Percentiles rank a stretch among this genome's conserved stretches.
These are phyloP conservation scores for Eupithecia dodoneata DNA, from an alignment of 2,888 invertebrate species.

Conservation along the genomic window DNA sequence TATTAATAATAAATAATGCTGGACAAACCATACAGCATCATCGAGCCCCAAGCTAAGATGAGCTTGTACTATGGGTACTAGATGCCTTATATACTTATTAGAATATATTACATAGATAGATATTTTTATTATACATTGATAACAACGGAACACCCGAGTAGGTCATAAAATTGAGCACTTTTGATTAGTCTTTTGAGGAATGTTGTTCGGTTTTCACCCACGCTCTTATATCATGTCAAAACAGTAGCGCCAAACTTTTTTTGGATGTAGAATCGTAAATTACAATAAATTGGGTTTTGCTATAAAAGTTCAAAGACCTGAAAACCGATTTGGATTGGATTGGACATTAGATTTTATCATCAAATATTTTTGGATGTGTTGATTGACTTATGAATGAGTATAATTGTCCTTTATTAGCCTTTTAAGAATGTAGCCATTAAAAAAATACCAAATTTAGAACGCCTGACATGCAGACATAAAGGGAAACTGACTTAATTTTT, in stretches of 20 bases:
- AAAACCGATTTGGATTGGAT: not conserved
- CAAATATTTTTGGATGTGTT: not conserved
- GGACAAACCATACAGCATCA: no score
- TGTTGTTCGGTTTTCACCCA: not conserved
- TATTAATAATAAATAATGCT: not conserved
- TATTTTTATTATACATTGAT: no score
- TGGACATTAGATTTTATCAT: slow-evolving; percentile 3
- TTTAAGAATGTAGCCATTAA: not conserved
- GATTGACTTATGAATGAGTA: not conserved
- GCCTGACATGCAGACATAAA: no score
- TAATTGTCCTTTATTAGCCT: not conserved
- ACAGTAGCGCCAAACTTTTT: not conserved
- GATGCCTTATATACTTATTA: no score
- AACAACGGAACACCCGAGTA: no score
- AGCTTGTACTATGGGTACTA: no score
- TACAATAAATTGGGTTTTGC: not conserved
- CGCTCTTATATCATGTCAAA: not conserved
- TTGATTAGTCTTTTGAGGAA: not conserved
- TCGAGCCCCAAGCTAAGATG: no score
- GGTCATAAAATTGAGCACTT: not conserved
- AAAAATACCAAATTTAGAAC: no score
- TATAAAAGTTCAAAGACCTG: not conserved
- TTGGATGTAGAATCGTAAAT: not conserved
- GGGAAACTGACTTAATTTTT: no score
- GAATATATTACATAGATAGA: no score